A percentile compares a stretch with the other conserved stretches of the same genome.
phyloP scores from a whole-genome alignment of 2,888 invertebrate genomes.

The Crepidodera aurea region DNA sequence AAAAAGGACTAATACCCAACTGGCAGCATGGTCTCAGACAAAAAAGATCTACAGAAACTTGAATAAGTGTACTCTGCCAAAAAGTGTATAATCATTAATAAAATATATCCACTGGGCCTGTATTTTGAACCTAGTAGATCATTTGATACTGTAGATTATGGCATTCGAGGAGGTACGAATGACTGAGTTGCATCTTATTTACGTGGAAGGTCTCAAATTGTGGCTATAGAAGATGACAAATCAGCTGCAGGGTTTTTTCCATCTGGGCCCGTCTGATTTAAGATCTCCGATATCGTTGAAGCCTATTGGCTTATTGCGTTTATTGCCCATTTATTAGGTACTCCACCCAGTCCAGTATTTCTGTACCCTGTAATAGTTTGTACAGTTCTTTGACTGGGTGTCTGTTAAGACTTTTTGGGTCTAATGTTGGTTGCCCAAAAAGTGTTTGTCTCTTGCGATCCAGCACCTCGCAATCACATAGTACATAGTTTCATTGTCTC shows the following conservation, averaged over 20 bases:
- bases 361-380: too few relatives aligned
- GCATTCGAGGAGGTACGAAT: background rate
- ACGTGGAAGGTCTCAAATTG: background rate
- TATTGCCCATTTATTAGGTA: too few relatives aligned
- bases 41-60: constrained; percentile 7
- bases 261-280: too few relatives aligned
- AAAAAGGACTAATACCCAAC: constrained; percentile 5
- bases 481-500: too few relatives aligned
- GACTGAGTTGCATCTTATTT: background rate
- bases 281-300: too few relatives aligned
- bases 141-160: background rate
- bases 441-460: too few relatives aligned
- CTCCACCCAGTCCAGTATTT: too few relatives aligned
- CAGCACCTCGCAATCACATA: background rate
- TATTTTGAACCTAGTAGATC: background rate
- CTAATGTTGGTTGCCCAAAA: too few relatives aligned
- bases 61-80: constrained; percentile 1
- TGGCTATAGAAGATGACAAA: background rate
- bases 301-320: too few relatives aligned
- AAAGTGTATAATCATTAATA: background rate
- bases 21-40: constrained; percentile 13
- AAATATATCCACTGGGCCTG: background rate
- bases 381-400: too few relatives aligned
- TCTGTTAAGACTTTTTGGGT: too few relatives aligned
- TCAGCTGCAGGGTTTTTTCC: background rate